Base-by-base conservation (phyloP, 2,797 vertebrate species). In the Echiichthys vipera region DNA sequence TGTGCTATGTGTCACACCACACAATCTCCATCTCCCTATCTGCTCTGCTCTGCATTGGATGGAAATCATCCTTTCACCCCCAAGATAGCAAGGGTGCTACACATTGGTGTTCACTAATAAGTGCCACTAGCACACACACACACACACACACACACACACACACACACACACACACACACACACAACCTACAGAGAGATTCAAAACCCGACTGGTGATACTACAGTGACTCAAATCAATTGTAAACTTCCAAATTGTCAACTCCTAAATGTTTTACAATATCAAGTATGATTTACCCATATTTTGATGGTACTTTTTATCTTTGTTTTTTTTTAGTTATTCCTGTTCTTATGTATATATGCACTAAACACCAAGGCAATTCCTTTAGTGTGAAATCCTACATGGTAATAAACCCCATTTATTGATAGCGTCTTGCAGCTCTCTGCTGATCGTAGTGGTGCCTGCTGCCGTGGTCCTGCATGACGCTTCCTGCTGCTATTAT, bases 61-160 rank as follows among this genome's bases (percentile, higher is more conserved):
- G 71, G 65, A 75, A 71, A 85, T 88, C 39, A 42, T 87, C 78
- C 11, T 36, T 71, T 71, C 54, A 80, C 25, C n/a, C 53, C 20
- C 58, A 56, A 17, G 61, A 84, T 37, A 67, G 53, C 32, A 8
- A 34, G 20, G 32, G 14, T 55, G 39, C 10, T 54, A 40, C 29
- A 71, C 4, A 9, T 10, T 42, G 51, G 8, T 58, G 58, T 24
- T 55, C 20, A 37, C 36, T n/a, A 7, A n/a, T n/a, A n/a, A n/a
- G n/a, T n/a, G n/a, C n/a, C n/a, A n/a, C n/a, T n/a, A n/a, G n/a
- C 50, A 59, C 51, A 58, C 46, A 50, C 17, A 45, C 3, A 36
- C 7, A 20, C 56, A 69, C 50, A 59, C 51, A 58, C 46, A 50
- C 17, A 45, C 3, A 36, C 7, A 20, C 56, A 69, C 50, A 59